phyloP scores from a whole-genome alignment of 2,113 vertebrate species.

The Pterocles burchelli region DNA sequence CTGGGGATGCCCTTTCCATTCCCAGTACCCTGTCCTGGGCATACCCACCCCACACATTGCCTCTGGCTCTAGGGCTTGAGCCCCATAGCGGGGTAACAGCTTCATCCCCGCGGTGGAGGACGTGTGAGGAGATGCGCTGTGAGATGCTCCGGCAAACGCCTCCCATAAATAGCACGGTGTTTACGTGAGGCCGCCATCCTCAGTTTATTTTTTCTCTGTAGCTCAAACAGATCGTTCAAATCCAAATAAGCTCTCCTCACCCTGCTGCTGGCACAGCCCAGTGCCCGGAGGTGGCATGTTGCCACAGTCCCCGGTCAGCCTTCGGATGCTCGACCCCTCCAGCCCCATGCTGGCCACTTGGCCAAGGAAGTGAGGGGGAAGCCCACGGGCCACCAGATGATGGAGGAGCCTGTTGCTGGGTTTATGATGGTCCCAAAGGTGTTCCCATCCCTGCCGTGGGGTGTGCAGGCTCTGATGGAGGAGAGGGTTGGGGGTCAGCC shows the following conservation, averaged over 20 bases:
- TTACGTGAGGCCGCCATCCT: not conserved
- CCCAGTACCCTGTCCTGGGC: not conserved
- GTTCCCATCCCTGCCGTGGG: not conserved
- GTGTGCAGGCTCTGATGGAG: not conserved
- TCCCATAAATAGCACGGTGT: conserved; percentile 27
- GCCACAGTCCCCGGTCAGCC: fast-evolving
- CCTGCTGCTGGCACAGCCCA: not conserved
- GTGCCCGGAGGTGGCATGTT: not conserved
- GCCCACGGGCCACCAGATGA: not conserved
- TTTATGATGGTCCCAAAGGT: not conserved
- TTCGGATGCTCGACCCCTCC: fast-evolving
- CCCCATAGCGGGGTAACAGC: fast-evolving
- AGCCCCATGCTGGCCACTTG: not conserved
- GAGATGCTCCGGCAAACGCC: not conserved
- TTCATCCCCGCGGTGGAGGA: not conserved
- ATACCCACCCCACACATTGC: fast-evolving
- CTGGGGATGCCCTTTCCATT: not conserved
- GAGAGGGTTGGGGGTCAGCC: not conserved
- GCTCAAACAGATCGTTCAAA: not conserved
- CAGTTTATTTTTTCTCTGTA: not conserved
- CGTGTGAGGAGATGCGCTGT: not conserved
- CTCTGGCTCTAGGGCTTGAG: not conserved
- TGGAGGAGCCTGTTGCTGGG: not conserved
- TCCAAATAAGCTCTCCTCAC: not conserved
- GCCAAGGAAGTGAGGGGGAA: not conserved